Conservation (phyloP, 2,797 vertebrate species). For the Melopsittacus undulatus region DNA sequence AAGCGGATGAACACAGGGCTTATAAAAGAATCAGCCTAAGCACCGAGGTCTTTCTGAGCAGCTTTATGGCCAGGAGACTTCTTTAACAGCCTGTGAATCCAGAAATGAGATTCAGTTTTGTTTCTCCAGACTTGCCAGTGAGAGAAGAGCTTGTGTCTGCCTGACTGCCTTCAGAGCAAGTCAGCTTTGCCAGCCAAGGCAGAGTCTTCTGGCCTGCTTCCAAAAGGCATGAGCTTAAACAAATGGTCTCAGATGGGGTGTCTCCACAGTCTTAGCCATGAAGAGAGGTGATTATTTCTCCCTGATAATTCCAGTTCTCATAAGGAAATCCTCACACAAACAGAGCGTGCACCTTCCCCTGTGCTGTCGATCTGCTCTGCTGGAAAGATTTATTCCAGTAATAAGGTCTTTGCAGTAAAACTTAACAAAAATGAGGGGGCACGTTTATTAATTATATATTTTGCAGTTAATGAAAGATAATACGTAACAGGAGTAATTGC, state of each 20-base stretch:
- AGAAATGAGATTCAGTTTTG: not conserved
- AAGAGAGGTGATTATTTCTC: conserved; percentile 55
- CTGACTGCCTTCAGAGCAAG: not conserved
- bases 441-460: conserved; percentile 77
- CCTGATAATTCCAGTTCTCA: conserved; percentile 24
- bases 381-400: conserved; percentile 66
- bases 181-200: conserved; percentile 25
- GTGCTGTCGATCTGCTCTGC: not conserved
- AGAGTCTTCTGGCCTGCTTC: conserved; percentile 25
- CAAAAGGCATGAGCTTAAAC: conserved; percentile 19
- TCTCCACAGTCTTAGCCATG: not conserved
- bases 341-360: not conserved
- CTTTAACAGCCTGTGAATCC: not conserved
- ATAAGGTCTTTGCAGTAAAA: conserved; percentile 63
- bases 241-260: conserved; percentile 11
- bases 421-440: conserved; percentile 49
- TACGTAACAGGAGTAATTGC: conserved; percentile 78
- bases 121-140: not conserved
- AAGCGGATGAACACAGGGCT: not conserved
- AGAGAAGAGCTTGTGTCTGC: not conserved
- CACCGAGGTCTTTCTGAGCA: not conserved
- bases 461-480: conserved; percentile 71
- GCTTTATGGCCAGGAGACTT: not conserved
- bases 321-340: conserved; percentile 27
- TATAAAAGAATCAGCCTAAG: not conserved